phyloP scores from a whole-genome alignment of 64 coral and sea anemone species.

The Platygyra sinensis region DNA sequence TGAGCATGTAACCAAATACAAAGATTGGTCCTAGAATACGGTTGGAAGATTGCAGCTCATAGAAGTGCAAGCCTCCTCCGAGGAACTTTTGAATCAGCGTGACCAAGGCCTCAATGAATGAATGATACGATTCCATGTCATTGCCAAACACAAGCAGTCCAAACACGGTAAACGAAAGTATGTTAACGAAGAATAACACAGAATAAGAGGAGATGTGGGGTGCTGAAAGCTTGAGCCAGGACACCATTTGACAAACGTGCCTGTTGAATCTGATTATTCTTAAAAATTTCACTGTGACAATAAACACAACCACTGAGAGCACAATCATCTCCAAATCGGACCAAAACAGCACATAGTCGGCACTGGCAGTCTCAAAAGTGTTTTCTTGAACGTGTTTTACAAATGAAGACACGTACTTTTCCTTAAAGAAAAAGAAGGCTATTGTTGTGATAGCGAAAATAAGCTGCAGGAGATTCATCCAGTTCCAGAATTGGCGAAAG shows the following conservation, averaged over 20 bases:
- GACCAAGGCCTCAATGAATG: conserved; percentile 56
- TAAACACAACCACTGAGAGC: conserved; percentile 75
- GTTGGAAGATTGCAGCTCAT: conserved; percentile 57
- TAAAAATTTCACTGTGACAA: conserved; percentile 83
- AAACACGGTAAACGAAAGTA: conserved; percentile 63
- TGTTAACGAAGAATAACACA: conserved; percentile 68
- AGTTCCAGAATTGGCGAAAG: conserved; percentile 85
- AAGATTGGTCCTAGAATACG: conserved; percentile 77
- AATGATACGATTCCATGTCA: conserved; percentile 63
- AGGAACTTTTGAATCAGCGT: conserved; percentile 82
- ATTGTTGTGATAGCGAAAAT: conserved; percentile 59
- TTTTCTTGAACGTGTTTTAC: conserved; percentile 72
- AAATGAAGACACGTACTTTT: conserved; percentile 76
- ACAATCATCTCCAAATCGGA: conserved; percentile 70
- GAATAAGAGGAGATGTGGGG: conserved; percentile 61
- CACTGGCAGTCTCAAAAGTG: conserved; percentile 80
- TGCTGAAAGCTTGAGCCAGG: conserved; percentile 58
- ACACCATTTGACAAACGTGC: conserved; percentile 89
- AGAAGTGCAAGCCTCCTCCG: conserved; percentile 64
- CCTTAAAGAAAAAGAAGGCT: conserved; percentile 83
- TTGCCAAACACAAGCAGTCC: conserved; percentile 72
- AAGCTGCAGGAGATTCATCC: conserved; percentile 77
- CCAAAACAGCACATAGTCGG: conserved; percentile 77
- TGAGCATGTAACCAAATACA: conserved; percentile 74
- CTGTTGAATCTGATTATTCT: conserved; percentile 79